Percentiles rank a stretch among this genome's conserved stretches.
These are phyloP conservation scores for Fukomys damarensis DNA, from an alignment of 2,113 vertebrate species.

Conservation along the genomic window DNA sequence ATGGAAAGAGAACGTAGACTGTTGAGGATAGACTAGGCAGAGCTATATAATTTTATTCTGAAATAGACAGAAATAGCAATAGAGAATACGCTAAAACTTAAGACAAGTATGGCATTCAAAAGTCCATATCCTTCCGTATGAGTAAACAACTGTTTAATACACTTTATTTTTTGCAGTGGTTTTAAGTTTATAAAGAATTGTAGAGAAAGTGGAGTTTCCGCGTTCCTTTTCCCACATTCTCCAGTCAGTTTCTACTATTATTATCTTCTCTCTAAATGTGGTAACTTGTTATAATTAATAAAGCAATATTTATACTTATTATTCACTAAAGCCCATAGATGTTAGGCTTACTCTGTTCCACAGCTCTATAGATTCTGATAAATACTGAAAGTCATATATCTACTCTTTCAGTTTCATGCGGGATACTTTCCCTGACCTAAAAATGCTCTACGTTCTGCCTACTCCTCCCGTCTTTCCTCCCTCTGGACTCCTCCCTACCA, in stretches of 20 bases:
- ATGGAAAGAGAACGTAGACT: background rate
- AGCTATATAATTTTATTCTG: background rate
- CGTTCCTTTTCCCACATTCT: background rate
- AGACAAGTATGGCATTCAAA: background rate
- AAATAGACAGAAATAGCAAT: background rate
- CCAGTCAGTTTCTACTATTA: background rate
- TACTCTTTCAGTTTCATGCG: background rate
- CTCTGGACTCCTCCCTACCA: background rate
- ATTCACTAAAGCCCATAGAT: background rate
- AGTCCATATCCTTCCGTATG: background rate
- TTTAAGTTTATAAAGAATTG: background rate
- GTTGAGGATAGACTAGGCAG: background rate
- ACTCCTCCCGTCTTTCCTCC: too few relatives aligned
- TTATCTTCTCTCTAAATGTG: background rate
- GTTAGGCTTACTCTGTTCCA: background rate
- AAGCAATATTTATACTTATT: background rate
- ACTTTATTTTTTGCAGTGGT: background rate
- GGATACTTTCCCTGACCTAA: background rate
- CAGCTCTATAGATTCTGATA: background rate
- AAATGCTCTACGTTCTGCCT: background rate
- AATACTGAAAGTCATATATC: background rate
- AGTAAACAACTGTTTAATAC: background rate
- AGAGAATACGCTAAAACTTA: background rate
- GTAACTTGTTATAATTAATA: background rate
- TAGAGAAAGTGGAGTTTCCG: background rate